Evolutionary conservation across 2,113 vertebrate species (phyloP).

Genomic region (Delphinapterus leucas): DNA sequence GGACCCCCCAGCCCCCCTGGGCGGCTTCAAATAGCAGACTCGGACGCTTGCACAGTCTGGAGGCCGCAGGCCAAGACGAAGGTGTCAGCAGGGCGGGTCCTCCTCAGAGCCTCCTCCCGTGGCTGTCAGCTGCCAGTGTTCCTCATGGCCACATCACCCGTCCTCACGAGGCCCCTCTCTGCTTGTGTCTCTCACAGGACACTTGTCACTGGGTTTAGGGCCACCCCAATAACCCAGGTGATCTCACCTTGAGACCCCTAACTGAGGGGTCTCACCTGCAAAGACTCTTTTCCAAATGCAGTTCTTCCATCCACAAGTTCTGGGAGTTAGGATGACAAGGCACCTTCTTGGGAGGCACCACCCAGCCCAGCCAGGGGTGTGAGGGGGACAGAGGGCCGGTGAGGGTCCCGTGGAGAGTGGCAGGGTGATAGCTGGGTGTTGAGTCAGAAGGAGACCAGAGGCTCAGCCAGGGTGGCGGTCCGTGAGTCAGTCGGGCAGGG

Average conservation of each 20-base stretch:
- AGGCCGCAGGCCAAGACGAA: background rate
- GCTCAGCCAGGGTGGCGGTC: background rate
- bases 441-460: background rate
- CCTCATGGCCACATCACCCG: fast-evolving
- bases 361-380: background rate
- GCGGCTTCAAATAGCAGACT: background rate
- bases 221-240: background rate
- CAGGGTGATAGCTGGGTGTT: background rate
- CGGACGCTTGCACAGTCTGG: background rate
- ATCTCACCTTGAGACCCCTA: background rate
- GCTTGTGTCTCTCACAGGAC: background rate
- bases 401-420: fast-evolving
- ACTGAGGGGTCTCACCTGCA: background rate
- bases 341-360: too few species aligned
- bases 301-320: background rate
- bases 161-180: background rate
- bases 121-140: fast-evolving
- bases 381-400: background rate
- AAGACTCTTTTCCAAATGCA: background rate
- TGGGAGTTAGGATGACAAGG: background rate
- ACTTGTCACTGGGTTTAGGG: background rate
- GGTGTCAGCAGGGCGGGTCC: background rate
- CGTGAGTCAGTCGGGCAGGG: background rate
- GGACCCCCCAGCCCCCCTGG: background rate
- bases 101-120: background rate